Base-by-base conservation (phyloP, 2,888 invertebrate species). In the Tyria jacobaeae region DNA sequence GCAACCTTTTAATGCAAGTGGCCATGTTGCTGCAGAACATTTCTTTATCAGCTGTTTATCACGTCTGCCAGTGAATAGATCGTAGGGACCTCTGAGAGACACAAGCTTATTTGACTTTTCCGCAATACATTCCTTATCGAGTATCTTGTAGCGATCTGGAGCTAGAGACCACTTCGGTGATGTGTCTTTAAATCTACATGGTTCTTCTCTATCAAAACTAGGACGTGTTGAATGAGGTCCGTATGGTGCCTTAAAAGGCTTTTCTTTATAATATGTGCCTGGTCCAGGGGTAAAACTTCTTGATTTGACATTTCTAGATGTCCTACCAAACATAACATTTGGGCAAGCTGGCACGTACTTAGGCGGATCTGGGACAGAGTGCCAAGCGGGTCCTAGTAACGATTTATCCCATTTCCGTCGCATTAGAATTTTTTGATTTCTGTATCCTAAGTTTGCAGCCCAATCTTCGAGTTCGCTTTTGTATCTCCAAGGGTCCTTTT, bases 21-120 rank as follows among this genome's bases (percentile, higher is more conserved):
- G 93, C 93, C 93, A 94, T 0, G 91, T 87, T 2, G 87, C 78
- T 0, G 91, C 86, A 3, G 77, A 49, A 50, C 82, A 83, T 70
- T 68, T 83, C 9, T 47, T 56, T 12, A 7, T 35, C 9, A 15
- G 5, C 21, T 39, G 17, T 4, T 72, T 86, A 68, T 95, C 94
- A 52, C 95, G 84, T 35, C 86, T 87, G 0, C 95, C 95, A 0
- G 95, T 94, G 68, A 92, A 93, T 1, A 93, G 76, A 54, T 92
- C 90, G 65, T 93, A 94, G 0, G 93, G 93, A 0, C 93, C 92
- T 35, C 88, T 80, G 24, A 82, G 67, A 0, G 93, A 92, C 3
- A 92, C 87, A 0, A 90, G 0, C 68, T 89, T 92, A 2, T 88
- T 88, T 1, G 90, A 74, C 76, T 87, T 91, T 63, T 88, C 75